Base-by-base conservation (phyloP, 2,888 invertebrate genomes). In the Apodemia hepburni region DNA sequence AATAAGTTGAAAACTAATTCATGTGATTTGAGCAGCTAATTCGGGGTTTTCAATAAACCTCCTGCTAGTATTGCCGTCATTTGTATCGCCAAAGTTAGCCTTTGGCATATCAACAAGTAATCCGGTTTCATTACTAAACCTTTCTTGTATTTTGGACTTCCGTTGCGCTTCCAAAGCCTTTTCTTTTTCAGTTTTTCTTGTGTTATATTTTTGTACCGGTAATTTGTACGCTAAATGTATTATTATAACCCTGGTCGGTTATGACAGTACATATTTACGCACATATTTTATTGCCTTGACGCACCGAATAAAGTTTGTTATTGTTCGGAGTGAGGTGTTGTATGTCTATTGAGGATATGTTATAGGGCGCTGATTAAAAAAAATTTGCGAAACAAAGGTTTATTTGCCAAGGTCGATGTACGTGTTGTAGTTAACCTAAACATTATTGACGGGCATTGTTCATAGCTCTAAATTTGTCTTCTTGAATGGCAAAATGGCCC, bases 171-270 rank as follows among this genome's bases (percentile, higher is more conserved):
- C 66, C 33, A 69, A 66, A 65, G 54, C 66, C 64, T 70, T 70
- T 27, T 66, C 63, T 69, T 64, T 61, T 45, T 66, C 42, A 29
- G 65, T 61, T 66, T 65, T 63, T 59, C 65, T 62, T 49, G 66
- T 69, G 68, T 69, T 71, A 69, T 67, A 68, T 69, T 75, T 68
- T 70, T 75, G 60, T 38, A 64, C 51, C 8, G 65, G 64, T 17
- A 69, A 42, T 66, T 69, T 70, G 59, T 70, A 68, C 8, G 3
- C 67, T 51, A 72, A 42, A 47, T 71, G 70, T 11, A 70, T 42
- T 51, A 68, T 64, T n/a, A n/a, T n/a, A n/a, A n/a, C n/a, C n/a
- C n/a, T n/a, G n/a, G n/a, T n/a, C n/a, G n/a, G n/a, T n/a, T n/a
- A n/a, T n/a, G n/a, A n/a, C n/a, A n/a, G n/a, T n/a, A n/a, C n/a